Conservation (phyloP, 2,113 vertebrate species). For the Puffinus mauretanicus region DNA sequence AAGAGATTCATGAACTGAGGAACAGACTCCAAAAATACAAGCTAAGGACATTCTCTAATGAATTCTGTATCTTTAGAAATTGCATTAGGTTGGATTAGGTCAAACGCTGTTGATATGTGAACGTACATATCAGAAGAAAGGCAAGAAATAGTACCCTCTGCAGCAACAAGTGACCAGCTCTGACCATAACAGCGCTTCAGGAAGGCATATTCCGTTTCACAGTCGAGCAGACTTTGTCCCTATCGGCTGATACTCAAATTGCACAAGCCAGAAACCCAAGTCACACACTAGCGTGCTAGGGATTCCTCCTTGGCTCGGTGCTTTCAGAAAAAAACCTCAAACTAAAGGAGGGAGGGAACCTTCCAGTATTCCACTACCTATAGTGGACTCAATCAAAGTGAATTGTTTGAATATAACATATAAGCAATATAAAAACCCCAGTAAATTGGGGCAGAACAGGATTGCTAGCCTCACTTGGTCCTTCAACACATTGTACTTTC, state of each 20-base stretch:
- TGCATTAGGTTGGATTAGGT: neutral
- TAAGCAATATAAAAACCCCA: neutral
- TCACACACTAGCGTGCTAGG: neutral
- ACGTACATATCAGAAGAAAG: neutral
- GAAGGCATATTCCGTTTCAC: neutral
- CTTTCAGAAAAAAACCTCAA: neutral
- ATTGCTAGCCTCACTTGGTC: neutral
- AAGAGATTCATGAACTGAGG: neutral
- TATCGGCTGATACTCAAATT: neutral
- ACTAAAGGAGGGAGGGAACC: neutral
- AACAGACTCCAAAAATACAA: neutral
- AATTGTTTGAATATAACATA: neutral
- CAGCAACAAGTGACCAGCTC: neutral
- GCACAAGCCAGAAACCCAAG: neutral
- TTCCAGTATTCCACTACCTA: neutral
- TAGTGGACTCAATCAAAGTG: neutral
- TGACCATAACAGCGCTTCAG: neutral
- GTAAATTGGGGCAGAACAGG: neutral
- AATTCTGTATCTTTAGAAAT: neutral
- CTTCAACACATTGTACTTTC: neutral
- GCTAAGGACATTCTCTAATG: neutral
- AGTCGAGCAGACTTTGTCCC: neutral
- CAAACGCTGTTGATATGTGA: neutral
- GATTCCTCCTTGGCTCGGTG: neutral
- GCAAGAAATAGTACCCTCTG: neutral